phyloP scores from a whole-genome alignment of 2,888 invertebrate genomes.

The Brassicogethes aeneus region DNA sequence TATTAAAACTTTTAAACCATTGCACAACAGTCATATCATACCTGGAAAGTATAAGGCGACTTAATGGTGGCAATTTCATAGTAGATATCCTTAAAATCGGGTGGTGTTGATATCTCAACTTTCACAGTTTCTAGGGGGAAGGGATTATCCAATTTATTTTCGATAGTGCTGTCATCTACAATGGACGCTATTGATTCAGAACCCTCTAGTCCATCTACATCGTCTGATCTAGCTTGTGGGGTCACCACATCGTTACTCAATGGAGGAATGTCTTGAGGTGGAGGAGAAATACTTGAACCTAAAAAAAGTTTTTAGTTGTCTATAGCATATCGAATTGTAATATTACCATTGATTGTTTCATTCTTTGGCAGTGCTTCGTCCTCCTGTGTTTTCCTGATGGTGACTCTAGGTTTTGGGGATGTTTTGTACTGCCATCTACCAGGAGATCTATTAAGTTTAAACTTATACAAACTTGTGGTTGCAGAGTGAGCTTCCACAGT shows the following conservation, averaged over 20 bases:
- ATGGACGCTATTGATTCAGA: constrained; percentile 60
- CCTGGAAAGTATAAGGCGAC: constrained; percentile 85
- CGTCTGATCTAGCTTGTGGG: constrained; percentile 47
- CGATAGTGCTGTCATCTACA: constrained; percentile 51
- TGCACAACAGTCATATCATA: too few relatives aligned
- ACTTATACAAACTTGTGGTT: constrained; percentile 63
- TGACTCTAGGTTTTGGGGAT: constrained; percentile 76
- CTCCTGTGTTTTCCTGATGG: constrained; percentile 61
- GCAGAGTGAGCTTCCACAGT: constrained; percentile 47
- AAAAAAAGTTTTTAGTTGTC: neutral
- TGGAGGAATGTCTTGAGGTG: constrained; percentile 17
- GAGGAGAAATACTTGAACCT: constrained; percentile 3
- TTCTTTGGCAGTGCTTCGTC: constrained; percentile 46
- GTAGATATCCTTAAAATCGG: constrained; percentile 76
- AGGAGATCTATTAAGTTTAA: constrained; percentile 72
- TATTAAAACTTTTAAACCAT: too few relatives aligned
- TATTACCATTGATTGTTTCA: constrained; percentile 20
- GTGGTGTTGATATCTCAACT: constrained; percentile 81
- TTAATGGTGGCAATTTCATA: constrained; percentile 86
- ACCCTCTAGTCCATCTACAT: constrained; percentile 57
- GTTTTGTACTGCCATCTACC: constrained; percentile 90
- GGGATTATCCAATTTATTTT: constrained; percentile 55
- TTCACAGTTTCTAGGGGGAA: constrained; percentile 68
- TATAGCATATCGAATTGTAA: too few relatives aligned
- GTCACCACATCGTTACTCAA: constrained; percentile 45